Evolutionary conservation across 2,797 vertebrate genomes (phyloP).

Genomic region (Loris lydekkerianus): DNA sequence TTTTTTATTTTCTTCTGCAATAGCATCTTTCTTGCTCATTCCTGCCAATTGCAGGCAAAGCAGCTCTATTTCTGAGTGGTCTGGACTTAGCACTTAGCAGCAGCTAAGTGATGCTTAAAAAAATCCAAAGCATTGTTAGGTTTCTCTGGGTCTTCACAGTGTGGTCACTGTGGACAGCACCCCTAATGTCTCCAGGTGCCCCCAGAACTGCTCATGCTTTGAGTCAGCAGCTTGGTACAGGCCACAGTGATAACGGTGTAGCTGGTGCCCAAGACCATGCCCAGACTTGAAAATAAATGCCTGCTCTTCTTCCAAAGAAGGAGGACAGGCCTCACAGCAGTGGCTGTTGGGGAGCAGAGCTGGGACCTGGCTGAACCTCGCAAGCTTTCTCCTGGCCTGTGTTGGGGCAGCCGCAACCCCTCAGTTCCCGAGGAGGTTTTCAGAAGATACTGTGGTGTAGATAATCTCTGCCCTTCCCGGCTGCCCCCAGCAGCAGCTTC

Average conservation of each 20-base stretch:
- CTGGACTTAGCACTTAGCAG: slow-evolving; percentile 82
- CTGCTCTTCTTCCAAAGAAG: neutral
- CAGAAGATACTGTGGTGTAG: neutral
- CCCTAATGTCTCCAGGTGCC: neutral
- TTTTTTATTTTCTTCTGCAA: neutral
- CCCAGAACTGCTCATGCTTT: neutral
- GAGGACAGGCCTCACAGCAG: neutral
- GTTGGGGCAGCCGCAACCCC: neutral
- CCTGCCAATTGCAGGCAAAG: slow-evolving; percentile 91
- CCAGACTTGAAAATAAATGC: neutral
- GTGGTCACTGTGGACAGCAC: neutral
- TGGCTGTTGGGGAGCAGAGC: too few relatives aligned
- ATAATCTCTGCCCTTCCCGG: neutral
- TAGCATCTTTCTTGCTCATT: slow-evolving; percentile 88
- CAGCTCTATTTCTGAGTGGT: slow-evolving; percentile 89
- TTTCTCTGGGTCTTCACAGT: neutral
- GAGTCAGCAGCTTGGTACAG: neutral
- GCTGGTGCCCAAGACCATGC: neutral
- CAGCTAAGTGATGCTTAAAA: slow-evolving; percentile 93
- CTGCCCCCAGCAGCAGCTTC: fast-evolving
- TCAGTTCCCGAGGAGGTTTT: neutral
- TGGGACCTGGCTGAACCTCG: neutral
- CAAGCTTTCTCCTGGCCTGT: too few relatives aligned
- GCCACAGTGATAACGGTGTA: neutral
- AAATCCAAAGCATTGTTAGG: slow-evolving; percentile 85